Evolutionary conservation across 2,797 vertebrate species (phyloP).

Genomic region (Antrozous pallidus): DNA sequence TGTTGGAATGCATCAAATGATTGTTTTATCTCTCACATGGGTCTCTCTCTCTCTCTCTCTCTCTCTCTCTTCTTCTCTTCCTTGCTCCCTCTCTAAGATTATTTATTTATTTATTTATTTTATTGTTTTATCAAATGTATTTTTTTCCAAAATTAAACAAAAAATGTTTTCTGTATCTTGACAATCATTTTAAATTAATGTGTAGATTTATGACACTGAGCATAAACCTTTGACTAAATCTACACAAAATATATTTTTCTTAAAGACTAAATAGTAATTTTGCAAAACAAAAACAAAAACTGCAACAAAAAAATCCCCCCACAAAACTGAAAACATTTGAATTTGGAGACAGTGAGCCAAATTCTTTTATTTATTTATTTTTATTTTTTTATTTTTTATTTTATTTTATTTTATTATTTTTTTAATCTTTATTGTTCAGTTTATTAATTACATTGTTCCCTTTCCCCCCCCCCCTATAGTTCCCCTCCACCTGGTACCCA

Average conservation of each 20-base stretch:
- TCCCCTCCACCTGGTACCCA: too few species aligned
- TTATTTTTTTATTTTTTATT: too few species aligned
- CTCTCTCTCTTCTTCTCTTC: too few species aligned
- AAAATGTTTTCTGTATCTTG: constrained; percentile 11
- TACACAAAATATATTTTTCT: constrained; percentile 21
- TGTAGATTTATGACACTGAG: background rate
- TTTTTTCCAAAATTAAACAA: constrained; percentile 14
- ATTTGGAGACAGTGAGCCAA: constrained; percentile 33
- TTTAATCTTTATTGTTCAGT: too few species aligned
- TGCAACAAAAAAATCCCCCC: too few species aligned
- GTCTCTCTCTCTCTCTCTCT: background rate
- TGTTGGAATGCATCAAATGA: background rate
- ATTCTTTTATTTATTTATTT: background rate
- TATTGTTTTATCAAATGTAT: background rate
- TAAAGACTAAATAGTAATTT: constrained; percentile 22
- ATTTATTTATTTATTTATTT: too few species aligned
- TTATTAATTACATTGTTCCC: too few species aligned
- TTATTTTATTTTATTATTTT: too few species aligned
- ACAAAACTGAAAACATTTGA: constrained; percentile 38
- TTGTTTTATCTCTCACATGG: background rate
- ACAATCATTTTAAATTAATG: background rate
- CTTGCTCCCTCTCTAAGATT: background rate
- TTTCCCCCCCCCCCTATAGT: too few species aligned
- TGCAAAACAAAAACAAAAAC: background rate
- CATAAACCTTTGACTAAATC: background rate